Evolutionary conservation across 2,113 vertebrate species (phyloP).

Genomic region (Maccullochella peelii): DNA sequence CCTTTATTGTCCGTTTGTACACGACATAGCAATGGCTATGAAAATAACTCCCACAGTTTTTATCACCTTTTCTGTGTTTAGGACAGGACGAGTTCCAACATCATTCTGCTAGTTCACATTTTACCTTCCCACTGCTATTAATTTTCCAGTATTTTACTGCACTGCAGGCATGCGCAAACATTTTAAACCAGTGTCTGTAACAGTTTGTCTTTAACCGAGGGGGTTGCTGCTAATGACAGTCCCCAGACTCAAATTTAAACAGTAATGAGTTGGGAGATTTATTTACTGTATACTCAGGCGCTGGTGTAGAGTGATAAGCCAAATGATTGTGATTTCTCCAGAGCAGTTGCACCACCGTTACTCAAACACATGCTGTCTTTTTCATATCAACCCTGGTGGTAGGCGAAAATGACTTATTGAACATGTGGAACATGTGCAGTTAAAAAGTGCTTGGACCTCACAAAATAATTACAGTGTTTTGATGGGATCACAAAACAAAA

Average conservation of each 20-base stretch:
- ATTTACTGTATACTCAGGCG: slow-evolving; percentile 68
- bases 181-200: slow-evolving; percentile 64
- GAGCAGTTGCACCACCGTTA: slow-evolving; percentile 38
- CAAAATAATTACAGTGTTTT: slow-evolving; percentile 1
- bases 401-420: slow-evolving; percentile 24
- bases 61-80: slow-evolving; percentile 19
- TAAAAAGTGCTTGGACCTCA: slow-evolving; percentile 11
- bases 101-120: slow-evolving; percentile 44
- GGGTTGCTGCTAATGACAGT: slow-evolving; percentile 75
- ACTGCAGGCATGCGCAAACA: slow-evolving; percentile 63
- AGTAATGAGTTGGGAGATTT: slow-evolving; percentile 76
- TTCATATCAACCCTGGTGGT: slow-evolving; percentile 27
- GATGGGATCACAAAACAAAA: slow-evolving; percentile 4
- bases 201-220: slow-evolving; percentile 69
- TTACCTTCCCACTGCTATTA: slow-evolving; percentile 46
- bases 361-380: slow-evolving; percentile 45
- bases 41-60: slow-evolving; percentile 18
- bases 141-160: slow-evolving; percentile 61
- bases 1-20: neutral
- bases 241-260: slow-evolving; percentile 75
- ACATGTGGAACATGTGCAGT: slow-evolving; percentile 17
- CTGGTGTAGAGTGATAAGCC: slow-evolving; percentile 66
- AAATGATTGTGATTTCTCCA: slow-evolving; percentile 56
- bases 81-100: slow-evolving; percentile 10
- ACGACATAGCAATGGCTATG: neutral